Conservation (phyloP, 2,888 invertebrate species). For the Drosophila neonasuta region DNA sequence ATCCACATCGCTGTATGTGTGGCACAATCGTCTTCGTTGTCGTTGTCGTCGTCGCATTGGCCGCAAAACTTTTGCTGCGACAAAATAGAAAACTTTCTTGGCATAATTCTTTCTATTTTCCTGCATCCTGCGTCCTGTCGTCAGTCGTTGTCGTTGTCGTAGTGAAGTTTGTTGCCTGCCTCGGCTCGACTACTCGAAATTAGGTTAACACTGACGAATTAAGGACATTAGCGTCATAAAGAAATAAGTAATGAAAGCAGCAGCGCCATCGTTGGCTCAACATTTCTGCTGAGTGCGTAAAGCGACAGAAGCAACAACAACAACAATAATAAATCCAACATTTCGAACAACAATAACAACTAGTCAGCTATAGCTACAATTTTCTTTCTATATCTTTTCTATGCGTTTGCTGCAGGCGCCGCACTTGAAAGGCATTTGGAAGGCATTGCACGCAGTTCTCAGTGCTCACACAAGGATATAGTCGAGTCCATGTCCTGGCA, state of each 20-base stretch:
- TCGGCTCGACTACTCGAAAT: slow-evolving; percentile 62
- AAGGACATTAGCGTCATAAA: slow-evolving; percentile 78
- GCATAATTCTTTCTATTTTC: slow-evolving; percentile 73
- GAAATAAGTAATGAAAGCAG: slow-evolving; percentile 77
- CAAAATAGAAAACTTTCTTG: slow-evolving; percentile 78
- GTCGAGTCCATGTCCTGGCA: slow-evolving; percentile 2
- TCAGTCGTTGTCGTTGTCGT: slow-evolving; percentile 31
- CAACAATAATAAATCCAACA: slow-evolving; percentile 21
- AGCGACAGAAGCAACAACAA: slow-evolving; percentile 40
- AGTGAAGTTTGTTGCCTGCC: slow-evolving; percentile 53
- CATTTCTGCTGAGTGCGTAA: slow-evolving; percentile 72
- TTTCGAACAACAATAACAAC: slow-evolving; percentile 29
- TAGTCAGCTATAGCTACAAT: slow-evolving; percentile 16
- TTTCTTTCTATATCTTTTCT: slow-evolving; percentile 11
- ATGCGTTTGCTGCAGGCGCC: slow-evolving; percentile 58
- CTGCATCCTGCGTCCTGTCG: slow-evolving; percentile 44
- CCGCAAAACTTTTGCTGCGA: slow-evolving; percentile 76
- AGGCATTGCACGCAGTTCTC: slow-evolving; percentile 49
- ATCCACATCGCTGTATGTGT: slow-evolving; percentile 21
- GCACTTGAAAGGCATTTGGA: slow-evolving; percentile 51
- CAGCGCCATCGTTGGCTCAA: slow-evolving; percentile 50
- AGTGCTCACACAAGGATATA: slow-evolving; percentile 32
- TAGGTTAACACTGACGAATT: slow-evolving; percentile 78
- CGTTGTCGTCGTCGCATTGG: slow-evolving; percentile 62
- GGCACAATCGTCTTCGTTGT: slow-evolving; percentile 34